Conservation (phyloP, 1,140 invertebrate genomes). For the Pectinophora gossypiella region DNA sequence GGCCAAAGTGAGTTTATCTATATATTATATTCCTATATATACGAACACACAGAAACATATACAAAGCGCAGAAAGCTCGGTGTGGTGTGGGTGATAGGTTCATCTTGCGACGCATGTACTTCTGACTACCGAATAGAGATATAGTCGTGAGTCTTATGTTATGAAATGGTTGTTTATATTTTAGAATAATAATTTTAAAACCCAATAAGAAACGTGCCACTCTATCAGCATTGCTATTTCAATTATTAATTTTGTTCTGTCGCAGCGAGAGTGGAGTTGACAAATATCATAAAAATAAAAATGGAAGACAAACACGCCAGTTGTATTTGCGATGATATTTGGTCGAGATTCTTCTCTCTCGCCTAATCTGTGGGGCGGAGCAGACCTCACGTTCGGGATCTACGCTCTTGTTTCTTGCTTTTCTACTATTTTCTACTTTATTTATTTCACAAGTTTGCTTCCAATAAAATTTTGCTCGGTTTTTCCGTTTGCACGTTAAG, state of each 20-base stretch:
- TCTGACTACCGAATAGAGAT: too few species aligned
- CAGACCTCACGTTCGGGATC: slow-evolving; percentile 50
- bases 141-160: too few species aligned
- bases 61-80: too few species aligned
- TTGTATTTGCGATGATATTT: slow-evolving; percentile 63
- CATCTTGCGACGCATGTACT: too few species aligned
- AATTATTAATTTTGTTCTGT: slow-evolving; percentile 34
- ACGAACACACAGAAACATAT: too few species aligned
- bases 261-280: neutral
- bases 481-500: too few species aligned
- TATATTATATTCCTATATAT: too few species aligned
- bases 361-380: slow-evolving; percentile 51
- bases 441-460: neutral
- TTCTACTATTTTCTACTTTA: slow-evolving; percentile 12
- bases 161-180: too few species aligned
- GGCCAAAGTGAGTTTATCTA: neutral
- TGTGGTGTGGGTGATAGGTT: too few species aligned
- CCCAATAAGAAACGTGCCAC: neutral
- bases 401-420: slow-evolving; percentile 61
- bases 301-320: slow-evolving; percentile 56
- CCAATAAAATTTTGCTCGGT: too few species aligned
- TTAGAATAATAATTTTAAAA: too few species aligned
- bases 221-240: slow-evolving; percentile 11
- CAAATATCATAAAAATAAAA: slow-evolving; percentile 65
- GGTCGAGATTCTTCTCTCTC: slow-evolving; percentile 59